Base-by-base conservation (phyloP, 2,888 invertebrate species). In the Torymus aiolomorphi region DNA sequence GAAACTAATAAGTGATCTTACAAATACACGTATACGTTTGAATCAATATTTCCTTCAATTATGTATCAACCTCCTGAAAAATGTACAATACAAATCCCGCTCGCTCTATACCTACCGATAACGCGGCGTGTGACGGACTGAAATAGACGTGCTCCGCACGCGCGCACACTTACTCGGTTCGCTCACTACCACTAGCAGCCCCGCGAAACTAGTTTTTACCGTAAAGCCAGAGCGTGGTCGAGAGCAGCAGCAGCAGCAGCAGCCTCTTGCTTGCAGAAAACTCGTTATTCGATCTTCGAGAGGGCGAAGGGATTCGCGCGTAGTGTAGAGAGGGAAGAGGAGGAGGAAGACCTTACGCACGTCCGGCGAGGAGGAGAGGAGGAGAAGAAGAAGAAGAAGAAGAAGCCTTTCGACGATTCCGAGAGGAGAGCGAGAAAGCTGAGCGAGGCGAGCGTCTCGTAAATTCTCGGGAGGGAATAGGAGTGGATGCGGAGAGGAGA, bases 131-230 rank as follows among this genome's bases (percentile, higher is more conserved):
- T 72, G 67, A 71, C 42, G 54, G 75, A 86, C 84, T 85, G 83
- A 85, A 85, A 86, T 85, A 85, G 84, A 82, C 80, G 31, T 13
- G 49, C 56, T 14, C 56, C 51, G 61, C 51, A 59, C 51, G 12
- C 20, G 52, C n/a, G 13, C n/a, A 66, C n/a, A 20, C 52, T 12
- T 13, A 18, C 3, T 13, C 13, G 10, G 13, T 13, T 49, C 49
- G 70, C 59, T 24, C 63, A 31, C 24, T 13, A 3, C 20, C 65
- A 20, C 12, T 3, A 54, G 14, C 14, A 56, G 18, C 42, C 83
- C 80, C 75, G 87, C 78, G 80, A 85, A 88, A 88, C 88, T 85
- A 87, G 87, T 88, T 87, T 87, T 87, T 88, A 87, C 87, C 85
- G 86, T 87, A 86, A 87, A 86, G 86, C 83, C 84, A 72, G 66